A percentile compares a stretch with the other conserved stretches of the same genome.
Conservation (phyloP, 1,140 invertebrate genomes). For the Aphaenogaster rudis region DNA sequence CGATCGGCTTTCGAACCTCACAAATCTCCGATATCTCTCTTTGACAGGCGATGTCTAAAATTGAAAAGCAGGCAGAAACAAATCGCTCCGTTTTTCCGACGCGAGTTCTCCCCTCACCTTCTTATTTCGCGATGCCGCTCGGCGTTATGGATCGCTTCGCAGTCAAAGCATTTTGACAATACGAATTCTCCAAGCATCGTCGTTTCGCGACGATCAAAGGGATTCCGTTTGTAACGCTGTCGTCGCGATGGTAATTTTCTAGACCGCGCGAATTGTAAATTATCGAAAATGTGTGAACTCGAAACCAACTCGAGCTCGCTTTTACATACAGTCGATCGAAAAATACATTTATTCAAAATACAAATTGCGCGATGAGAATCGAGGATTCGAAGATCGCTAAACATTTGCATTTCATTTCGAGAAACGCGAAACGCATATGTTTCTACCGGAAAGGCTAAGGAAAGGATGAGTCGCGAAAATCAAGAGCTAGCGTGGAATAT, state of each 20-base stretch:
- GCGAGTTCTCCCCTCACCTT: neutral
- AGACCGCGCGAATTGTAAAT: conserved; percentile 12
- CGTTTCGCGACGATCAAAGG: neutral
- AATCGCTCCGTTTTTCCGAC: conserved; percentile 51
- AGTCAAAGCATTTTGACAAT: conserved; percentile 39
- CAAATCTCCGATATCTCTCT: conserved; percentile 60
- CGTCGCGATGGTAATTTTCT: conserved; percentile 10
- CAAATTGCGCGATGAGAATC: neutral
- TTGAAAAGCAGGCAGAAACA: conserved; percentile 59
- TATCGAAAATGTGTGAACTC: neutral
- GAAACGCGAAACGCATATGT: neutral
- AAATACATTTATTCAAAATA: neutral
- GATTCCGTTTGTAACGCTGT: neutral
- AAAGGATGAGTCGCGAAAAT: conserved; percentile 8
- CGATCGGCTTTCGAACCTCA: conserved; percentile 49
- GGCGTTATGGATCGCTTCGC: conserved; percentile 26
- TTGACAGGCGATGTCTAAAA: conserved; percentile 60
- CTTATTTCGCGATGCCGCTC: conserved; percentile 28
- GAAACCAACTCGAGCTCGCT: neutral
- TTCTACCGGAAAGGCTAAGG: neutral
- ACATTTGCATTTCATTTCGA: neutral
- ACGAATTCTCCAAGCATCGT: conserved; percentile 18
- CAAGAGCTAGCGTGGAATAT: neutral
- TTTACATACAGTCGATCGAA: neutral
- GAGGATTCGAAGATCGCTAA: neutral